phyloP scores from a whole-genome alignment of 2,888 invertebrate species.

The Macaria notata region DNA sequence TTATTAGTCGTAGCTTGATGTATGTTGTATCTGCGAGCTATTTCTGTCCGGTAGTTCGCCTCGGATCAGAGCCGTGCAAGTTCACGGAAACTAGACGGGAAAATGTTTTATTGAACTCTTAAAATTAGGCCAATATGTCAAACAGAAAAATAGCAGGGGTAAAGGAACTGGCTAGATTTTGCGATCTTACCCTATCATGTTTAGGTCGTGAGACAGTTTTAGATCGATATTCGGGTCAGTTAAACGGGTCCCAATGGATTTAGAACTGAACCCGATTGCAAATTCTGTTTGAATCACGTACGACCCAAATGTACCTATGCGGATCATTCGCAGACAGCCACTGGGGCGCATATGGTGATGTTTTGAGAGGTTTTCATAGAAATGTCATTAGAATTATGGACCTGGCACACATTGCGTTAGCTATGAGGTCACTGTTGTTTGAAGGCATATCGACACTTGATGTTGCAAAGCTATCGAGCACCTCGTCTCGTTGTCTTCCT shows the following conservation, averaged over 20 bases:
- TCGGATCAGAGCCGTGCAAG: constrained; percentile 61
- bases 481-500: constrained; percentile 20
- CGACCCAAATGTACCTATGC: constrained; percentile 53
- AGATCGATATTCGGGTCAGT: constrained; percentile 47
- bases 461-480: constrained; percentile 20
- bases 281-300: constrained; percentile 59
- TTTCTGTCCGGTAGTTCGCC: constrained; percentile 48
- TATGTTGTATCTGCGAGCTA: constrained; percentile 52
- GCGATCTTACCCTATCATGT: constrained; percentile 30
- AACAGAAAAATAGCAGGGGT: constrained; percentile 30
- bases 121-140: constrained; percentile 63
- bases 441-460: constrained; percentile 16
- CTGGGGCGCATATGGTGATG: constrained; percentile 41
- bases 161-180: constrained; percentile 37
- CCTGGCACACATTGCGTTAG: neutral
- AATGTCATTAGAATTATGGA: constrained; percentile 8
- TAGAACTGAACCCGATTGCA: constrained; percentile 46
- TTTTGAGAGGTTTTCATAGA: constrained; percentile 19
- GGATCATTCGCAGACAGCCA: constrained; percentile 47
- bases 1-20: constrained; percentile 48
- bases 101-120: constrained; percentile 65
- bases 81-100: constrained; percentile 72
- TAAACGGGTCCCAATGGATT: constrained; percentile 48
- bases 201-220: constrained; percentile 31
- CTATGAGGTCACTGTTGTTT: constrained; percentile 21